phyloP scores from a whole-genome alignment of 2,797 vertebrate species.

The Amblyraja radiata region DNA sequence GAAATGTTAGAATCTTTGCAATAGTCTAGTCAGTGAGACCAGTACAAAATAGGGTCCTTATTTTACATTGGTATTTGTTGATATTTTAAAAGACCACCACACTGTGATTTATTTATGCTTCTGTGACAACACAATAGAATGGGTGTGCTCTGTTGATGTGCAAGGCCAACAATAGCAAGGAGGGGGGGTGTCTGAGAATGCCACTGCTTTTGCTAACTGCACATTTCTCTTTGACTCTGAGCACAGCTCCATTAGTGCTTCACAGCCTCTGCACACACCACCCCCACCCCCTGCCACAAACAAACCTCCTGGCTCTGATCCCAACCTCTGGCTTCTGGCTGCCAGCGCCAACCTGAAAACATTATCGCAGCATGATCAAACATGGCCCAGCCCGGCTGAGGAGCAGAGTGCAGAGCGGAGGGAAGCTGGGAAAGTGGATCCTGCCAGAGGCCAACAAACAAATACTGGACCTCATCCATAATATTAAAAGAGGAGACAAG shows the following conservation, averaged over 20 bases:
- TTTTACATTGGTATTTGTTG: background rate
- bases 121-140: background rate
- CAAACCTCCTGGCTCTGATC: background rate
- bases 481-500: slow-evolving; percentile 44
- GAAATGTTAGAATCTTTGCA: background rate
- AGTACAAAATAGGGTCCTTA: background rate
- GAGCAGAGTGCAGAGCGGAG: slow-evolving; percentile 44
- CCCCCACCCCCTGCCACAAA: background rate
- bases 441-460: slow-evolving; percentile 49
- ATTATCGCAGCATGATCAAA: slow-evolving; percentile 61
- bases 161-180: no score
- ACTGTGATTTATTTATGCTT: background rate
- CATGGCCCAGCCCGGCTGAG: slow-evolving; percentile 43
- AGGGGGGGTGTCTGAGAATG: background rate
- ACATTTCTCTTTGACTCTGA: background rate
- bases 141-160: background rate
- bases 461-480: slow-evolving; percentile 50
- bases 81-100: no score
- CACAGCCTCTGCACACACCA: background rate
- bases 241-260: background rate
- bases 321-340: background rate
- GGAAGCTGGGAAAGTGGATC: slow-evolving; percentile 45
- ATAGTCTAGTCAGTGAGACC: background rate
- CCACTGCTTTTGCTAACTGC: background rate
- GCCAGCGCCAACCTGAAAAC: slow-evolving; percentile 38